phyloP scores from a whole-genome alignment of 1,140 invertebrate species.

The Cotesia typhae region DNA sequence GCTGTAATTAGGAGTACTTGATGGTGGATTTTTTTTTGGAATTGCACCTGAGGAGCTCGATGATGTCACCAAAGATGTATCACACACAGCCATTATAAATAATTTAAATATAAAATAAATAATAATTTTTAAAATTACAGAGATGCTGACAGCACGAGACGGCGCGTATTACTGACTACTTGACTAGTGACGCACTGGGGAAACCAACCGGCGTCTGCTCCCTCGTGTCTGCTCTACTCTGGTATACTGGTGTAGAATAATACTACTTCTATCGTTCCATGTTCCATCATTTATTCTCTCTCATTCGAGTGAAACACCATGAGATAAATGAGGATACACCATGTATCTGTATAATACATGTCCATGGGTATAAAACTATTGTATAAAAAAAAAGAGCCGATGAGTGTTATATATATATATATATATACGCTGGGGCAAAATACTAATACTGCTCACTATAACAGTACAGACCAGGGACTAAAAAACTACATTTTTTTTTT shows the following conservation, averaged over 20 bases:
- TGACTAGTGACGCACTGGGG: slow-evolving; percentile 7
- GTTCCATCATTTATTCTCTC: too few relatives aligned
- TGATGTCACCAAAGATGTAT: slow-evolving; percentile 23
- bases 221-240: slow-evolving; percentile 10
- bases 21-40: slow-evolving; percentile 20
- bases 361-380: too few relatives aligned
- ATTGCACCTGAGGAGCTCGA: slow-evolving; percentile 29
- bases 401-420: too few relatives aligned
- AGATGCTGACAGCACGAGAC: slow-evolving; percentile 33
- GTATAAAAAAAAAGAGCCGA: too few relatives aligned
- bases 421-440: neutral
- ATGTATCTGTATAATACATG: too few relatives aligned
- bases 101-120: neutral
- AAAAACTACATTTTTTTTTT: too few relatives aligned
- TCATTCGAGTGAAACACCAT: too few relatives aligned
- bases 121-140: neutral
- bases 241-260: too few relatives aligned
- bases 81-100: slow-evolving; percentile 38
- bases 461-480: too few relatives aligned
- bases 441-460: neutral
- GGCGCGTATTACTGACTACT: slow-evolving; percentile 34
- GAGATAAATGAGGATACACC: too few relatives aligned
- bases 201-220: slow-evolving; percentile 22
- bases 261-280: too few relatives aligned
- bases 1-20: slow-evolving; percentile 5